A percentile compares a stretch with the other conserved stretches of the same genome.
Evolutionary conservation across 2,797 vertebrate genomes (phyloP).

Genomic region (Danionella dracula): DNA sequence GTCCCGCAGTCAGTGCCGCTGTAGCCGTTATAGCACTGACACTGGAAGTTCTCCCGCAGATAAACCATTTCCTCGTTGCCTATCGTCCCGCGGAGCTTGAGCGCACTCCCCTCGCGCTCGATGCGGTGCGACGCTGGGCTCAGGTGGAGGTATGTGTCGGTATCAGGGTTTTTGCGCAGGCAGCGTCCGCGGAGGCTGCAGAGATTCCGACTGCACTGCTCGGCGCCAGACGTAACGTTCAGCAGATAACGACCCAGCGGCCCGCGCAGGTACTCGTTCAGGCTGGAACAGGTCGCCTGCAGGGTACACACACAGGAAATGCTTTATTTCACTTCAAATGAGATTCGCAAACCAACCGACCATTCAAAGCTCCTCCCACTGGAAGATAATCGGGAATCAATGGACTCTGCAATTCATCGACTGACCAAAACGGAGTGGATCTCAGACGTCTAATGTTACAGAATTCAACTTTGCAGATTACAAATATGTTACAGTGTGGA

Average conservation of each 20-base stretch:
- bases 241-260: conserved; percentile 72
- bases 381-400: too few relatives aligned
- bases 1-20: conserved; percentile 61
- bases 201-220: conserved; percentile 65
- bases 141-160: conserved; percentile 71
- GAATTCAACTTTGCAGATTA: too few relatives aligned
- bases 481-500: too few relatives aligned
- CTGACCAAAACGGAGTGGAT: too few relatives aligned
- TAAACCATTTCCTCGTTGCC: conserved; percentile 50
- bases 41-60: conserved; percentile 65
- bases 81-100: conserved; percentile 58
- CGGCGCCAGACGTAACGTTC: conserved; percentile 71
- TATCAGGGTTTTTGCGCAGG: conserved; percentile 57
- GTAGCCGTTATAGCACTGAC: conserved; percentile 79
- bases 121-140: conserved; percentile 63
- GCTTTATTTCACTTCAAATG: not conserved
- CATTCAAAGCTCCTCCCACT: too few relatives aligned
- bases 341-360: too few relatives aligned
- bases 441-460: too few relatives aligned
- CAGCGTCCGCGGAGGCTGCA: conserved; percentile 72
- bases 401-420: too few relatives aligned
- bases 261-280: conserved; percentile 65
- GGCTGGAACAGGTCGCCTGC: conserved; percentile 62
- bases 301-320: not conserved
- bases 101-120: conserved; percentile 43